phyloP scores from a whole-genome alignment of 2,797 vertebrate species.

The Micromesistius poutassou region DNA sequence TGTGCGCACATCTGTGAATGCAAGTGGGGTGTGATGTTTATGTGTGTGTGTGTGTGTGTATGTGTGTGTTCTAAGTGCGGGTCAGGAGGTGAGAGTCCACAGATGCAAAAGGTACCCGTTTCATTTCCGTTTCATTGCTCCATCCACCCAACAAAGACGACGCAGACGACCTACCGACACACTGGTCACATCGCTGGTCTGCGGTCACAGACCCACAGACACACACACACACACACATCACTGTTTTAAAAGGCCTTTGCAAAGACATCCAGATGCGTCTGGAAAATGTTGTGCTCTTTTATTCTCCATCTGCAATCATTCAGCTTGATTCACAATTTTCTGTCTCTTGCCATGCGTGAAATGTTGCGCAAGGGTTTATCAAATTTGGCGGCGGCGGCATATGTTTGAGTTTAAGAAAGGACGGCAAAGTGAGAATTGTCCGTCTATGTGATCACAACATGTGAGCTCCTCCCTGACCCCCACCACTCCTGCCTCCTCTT shows the following conservation, averaged over 20 bases:
- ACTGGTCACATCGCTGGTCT: not conserved
- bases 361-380: constrained; percentile 63
- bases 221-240: constrained; percentile 66
- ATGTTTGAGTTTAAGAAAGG: constrained; percentile 49
- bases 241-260: constrained; percentile 71
- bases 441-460: constrained; percentile 49
- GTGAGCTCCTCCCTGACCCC: constrained; percentile 21
- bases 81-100: not conserved
- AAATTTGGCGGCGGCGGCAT: constrained; percentile 47
- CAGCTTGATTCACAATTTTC: constrained; percentile 47
- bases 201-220: constrained; percentile 36
- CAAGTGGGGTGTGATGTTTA: too few species aligned
- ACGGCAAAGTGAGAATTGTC: constrained; percentile 55
- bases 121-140: not conserved
- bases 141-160: not conserved
- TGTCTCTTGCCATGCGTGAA: constrained; percentile 63
- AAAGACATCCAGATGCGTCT: constrained; percentile 69
- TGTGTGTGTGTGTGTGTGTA: too few species aligned
- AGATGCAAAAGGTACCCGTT: not conserved
- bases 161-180: not conserved
- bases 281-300: constrained; percentile 65
- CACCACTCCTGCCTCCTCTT: too few species aligned
- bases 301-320: constrained; percentile 71
- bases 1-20: too few species aligned
- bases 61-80: too few species aligned